These are phyloP conservation scores for Papilio elwesi DNA, from an alignment of 2,888 invertebrate species.

Conservation along the genomic window DNA sequence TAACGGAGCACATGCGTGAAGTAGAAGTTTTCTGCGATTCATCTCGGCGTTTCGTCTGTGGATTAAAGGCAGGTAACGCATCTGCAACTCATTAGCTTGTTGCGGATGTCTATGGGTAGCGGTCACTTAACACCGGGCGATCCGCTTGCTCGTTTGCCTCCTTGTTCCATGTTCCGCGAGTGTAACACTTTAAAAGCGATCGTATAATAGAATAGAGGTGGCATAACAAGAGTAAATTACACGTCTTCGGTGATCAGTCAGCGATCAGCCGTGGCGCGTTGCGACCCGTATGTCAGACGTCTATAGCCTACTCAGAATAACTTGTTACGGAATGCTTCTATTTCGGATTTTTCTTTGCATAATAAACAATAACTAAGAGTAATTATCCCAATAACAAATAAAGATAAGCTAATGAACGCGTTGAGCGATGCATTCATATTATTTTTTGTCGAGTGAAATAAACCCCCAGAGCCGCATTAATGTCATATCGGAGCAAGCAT, in stretches of 20 bases:
- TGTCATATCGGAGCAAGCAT: too few species aligned
- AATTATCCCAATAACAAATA: background rate
- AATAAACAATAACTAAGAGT: background rate
- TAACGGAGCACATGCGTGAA: too few species aligned
- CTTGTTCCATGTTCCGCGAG: background rate
- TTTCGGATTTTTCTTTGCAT: too few species aligned
- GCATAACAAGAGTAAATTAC: background rate
- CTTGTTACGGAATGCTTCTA: constrained; percentile 18
- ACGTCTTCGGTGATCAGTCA: constrained; percentile 24
- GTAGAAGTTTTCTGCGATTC: too few species aligned
- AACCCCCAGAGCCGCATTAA: too few species aligned
- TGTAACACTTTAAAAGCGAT: background rate
- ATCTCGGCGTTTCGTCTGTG: too few species aligned
- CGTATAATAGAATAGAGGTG: background rate
- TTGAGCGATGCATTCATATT: background rate
- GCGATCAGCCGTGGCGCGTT: constrained; percentile 1
- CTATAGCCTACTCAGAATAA: background rate
- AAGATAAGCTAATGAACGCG: background rate
- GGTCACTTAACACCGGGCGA: too few species aligned
- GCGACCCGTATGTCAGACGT: background rate
- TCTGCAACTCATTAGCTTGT: too few species aligned
- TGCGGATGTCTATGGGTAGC: too few species aligned
- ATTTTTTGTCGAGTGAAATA: too few species aligned
- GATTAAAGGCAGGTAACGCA: too few species aligned
- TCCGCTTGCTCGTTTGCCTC: too few species aligned